Evolutionary conservation across 1,140 invertebrate genomes (phyloP), one percentile per base, ranked within the genome.

Genomic region (Ladona fulva): DNA sequence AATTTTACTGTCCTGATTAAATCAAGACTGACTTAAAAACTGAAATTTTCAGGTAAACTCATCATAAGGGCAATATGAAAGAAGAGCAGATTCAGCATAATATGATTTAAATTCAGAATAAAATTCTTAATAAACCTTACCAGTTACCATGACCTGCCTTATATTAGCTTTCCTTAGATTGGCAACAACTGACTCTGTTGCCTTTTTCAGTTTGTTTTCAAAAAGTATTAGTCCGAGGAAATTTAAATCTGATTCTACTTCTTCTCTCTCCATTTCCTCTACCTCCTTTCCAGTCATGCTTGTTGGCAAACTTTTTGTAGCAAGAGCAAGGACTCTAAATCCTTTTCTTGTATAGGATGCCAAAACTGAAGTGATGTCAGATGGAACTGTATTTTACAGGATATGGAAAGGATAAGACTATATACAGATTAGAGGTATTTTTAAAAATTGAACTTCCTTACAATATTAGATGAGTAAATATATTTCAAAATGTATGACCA

Each of bases 121-220:
- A n/a, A 52, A 24, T 24, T 79, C 42, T 42, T n/a, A 59, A 80
- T 42, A 74, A 78, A 83, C 0, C 80, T 83, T 83, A 94, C 93
- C 95, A 76, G 98, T 99, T 22, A 99, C 93, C 98, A 99, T 99
- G 8, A 98, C 89, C 7, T 94, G 91, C 78, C 95, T 91, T 79
- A 99, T 94, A 79, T 93, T 89, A 0, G 97, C 97, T 25, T 90
- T 85, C 78, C 90, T 90, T n/a, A 99, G 86, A 75, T 92, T 88
- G 76, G 88, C 84, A 42, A 99, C 97, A 3, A 97, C 91, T 8
- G 89, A 87, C 0, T 89, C 89, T 0, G 95, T 96, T 82, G 95
- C 91, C 1, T 91, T 87, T 84, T 99, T 99, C 19, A 99, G 84
- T 25, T 91, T 89, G 84, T 99, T 99, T 85, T 98, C 95, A 84